Percentiles rank a stretch among this genome's conserved stretches.
Conservation (phyloP, 2,113 vertebrate species). For the Eurypyga helias region DNA sequence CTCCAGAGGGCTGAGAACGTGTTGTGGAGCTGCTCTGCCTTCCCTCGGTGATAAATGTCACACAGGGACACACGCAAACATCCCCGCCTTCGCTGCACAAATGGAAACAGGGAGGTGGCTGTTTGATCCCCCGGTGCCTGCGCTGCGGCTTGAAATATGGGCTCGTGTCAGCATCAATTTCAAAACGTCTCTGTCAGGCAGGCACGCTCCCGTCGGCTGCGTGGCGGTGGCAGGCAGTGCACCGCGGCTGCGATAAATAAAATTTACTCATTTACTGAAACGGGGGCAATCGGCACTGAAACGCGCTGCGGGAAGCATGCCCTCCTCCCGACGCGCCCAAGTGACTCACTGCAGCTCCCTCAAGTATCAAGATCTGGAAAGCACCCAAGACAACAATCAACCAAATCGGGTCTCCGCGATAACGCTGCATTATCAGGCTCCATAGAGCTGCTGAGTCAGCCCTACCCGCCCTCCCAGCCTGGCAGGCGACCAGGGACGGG, state of each 20-base stretch:
- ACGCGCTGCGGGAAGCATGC: background rate
- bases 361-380: background rate
- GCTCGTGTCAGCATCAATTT: background rate
- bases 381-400: background rate
- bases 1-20: background rate
- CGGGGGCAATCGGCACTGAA: background rate
- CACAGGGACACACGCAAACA: background rate
- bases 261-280: background rate
- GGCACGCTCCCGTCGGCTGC: background rate
- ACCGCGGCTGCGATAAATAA: background rate
- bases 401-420: background rate
- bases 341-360: constrained; percentile 19
- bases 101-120: background rate
- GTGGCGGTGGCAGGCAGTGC: background rate
- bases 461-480: background rate
- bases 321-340: background rate
- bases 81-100: background rate
- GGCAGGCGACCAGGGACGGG: background rate
- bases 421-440: constrained; percentile 17
- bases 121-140: background rate
- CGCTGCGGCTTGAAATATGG: background rate
- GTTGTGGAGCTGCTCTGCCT: background rate
- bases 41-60: background rate
- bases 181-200: background rate
- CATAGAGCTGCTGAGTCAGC: constrained; percentile 16